These are phyloP conservation scores for Stylophora pistillata DNA, from an alignment of 64 coral and sea anemone genomes.

Conservation along the genomic window DNA sequence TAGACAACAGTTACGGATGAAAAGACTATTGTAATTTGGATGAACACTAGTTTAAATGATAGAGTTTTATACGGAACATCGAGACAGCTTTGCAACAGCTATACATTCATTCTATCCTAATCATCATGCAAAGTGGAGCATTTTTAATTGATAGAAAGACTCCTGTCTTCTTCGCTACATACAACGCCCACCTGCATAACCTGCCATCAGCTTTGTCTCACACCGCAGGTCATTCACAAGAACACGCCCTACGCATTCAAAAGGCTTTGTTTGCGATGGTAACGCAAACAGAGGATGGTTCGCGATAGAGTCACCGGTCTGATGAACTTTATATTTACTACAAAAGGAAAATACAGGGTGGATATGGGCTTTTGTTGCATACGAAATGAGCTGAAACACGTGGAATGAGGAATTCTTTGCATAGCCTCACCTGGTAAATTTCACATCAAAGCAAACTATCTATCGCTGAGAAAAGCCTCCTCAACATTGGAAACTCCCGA, in stretches of 20 bases:
- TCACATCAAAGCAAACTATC: not conserved
- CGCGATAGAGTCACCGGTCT: constrained; percentile 20
- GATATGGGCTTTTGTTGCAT: constrained; percentile 47
- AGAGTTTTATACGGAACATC: too few relatives aligned
- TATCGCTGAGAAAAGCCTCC: not conserved
- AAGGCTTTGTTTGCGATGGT: constrained; percentile 14
- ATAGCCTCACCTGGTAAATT: not conserved
- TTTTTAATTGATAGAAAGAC: not conserved
- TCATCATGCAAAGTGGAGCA: too few relatives aligned
- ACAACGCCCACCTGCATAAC: not conserved
- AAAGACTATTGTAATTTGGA: too few relatives aligned
- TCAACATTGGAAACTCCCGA: not conserved
- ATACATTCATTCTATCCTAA: too few relatives aligned
- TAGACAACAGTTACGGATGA: too few relatives aligned
- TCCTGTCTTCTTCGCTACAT: not conserved
- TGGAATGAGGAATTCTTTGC: not conserved
- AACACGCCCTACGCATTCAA: not conserved
- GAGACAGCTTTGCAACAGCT: too few relatives aligned
- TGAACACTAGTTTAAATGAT: too few relatives aligned
- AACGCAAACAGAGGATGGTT: constrained; percentile 5
- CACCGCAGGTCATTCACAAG: not conserved
- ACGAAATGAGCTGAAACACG: constrained; percentile 30
- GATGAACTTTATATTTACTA: not conserved
- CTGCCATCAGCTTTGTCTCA: not conserved
- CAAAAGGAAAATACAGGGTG: not conserved